phyloP scores from a whole-genome alignment of 1,140 invertebrate genomes.

The Orchestia grillus region DNA sequence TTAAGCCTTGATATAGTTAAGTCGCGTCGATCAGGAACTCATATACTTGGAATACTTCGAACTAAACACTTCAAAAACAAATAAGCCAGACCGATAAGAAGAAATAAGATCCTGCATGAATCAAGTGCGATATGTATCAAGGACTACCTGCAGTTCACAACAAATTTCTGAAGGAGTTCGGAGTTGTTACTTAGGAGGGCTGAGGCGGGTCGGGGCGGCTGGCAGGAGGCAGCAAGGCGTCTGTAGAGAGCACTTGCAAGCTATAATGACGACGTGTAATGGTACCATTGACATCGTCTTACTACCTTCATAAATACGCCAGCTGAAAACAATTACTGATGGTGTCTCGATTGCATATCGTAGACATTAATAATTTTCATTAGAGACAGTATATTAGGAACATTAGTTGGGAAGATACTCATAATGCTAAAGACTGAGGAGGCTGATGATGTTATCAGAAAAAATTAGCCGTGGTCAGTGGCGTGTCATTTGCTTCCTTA shows the following conservation, averaged over 20 bases:
- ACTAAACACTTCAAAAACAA: too few relatives aligned
- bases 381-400: background rate
- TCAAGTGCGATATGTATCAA: too few relatives aligned
- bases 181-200: too few relatives aligned
- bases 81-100: too few relatives aligned
- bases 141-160: too few relatives aligned
- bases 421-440: background rate
- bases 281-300: background rate
- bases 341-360: background rate
- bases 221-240: background rate
- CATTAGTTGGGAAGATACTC: background rate
- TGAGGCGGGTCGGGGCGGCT: too few relatives aligned
- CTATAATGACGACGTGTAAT: background rate
- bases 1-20: too few relatives aligned
- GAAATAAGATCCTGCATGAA: too few relatives aligned
- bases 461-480: background rate
- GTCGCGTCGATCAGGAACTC: too few relatives aligned
- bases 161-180: too few relatives aligned
- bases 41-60: too few relatives aligned
- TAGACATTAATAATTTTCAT: background rate
- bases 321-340: background rate
- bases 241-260: background rate
- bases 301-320: background rate
- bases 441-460: conserved; percentile 1
- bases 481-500: background rate